A percentile compares a stretch with the other conserved stretches of the same genome.
Conservation (phyloP, 2,113 vertebrate species). For the Aegypius monachus region DNA sequence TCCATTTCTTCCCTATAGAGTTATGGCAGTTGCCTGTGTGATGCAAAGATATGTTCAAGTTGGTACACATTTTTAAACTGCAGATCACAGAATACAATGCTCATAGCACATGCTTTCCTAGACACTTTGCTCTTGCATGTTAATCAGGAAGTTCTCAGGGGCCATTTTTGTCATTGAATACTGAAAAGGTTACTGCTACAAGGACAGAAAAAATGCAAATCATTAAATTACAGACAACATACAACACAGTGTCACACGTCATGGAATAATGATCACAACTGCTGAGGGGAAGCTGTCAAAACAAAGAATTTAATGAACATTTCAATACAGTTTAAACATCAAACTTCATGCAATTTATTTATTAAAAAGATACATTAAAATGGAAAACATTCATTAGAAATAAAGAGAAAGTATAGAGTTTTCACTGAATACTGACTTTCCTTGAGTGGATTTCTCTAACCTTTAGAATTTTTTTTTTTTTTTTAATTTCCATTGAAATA, state of each 20-base stretch:
- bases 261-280: neutral
- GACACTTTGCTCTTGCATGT: neutral
- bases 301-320: neutral
- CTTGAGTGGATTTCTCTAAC: neutral
- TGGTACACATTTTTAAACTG: neutral
- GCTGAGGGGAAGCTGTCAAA: constrained; percentile 6
- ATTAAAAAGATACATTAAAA: neutral
- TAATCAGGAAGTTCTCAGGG: neutral
- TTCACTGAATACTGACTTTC: neutral
- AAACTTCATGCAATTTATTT: neutral
- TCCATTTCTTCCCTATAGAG: neutral
- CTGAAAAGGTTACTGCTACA: neutral
- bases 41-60: neutral
- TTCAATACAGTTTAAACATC: neutral
- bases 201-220: constrained; percentile 12
- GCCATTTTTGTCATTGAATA: neutral
- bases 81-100: neutral
- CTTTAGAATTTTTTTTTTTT: neutral
- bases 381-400: neutral
- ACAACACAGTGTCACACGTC: neutral
- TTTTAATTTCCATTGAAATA: neutral
- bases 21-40: neutral
- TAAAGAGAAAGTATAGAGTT: neutral
- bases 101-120: neutral
- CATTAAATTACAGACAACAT: constrained; percentile 25